A percentile compares a stretch with the other conserved stretches of the same genome.
These are phyloP conservation scores for Notodonta ziczac DNA, from an alignment of 2,888 invertebrate species.

Conservation along the genomic window DNA sequence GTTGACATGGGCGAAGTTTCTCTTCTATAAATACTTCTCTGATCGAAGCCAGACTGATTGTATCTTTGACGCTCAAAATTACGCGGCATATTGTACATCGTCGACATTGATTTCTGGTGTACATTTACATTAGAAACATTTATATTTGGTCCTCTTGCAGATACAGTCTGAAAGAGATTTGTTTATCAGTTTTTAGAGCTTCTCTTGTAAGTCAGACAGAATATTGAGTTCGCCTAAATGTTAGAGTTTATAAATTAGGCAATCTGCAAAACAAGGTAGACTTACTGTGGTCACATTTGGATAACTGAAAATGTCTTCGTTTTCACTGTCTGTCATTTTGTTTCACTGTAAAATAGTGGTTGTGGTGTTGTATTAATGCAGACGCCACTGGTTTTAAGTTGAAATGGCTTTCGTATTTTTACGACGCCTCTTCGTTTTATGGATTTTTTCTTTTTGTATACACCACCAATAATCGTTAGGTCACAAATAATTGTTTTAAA, in stretches of 20 bases:
- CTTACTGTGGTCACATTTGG: constrained; percentile 59
- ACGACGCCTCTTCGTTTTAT: too few relatives aligned
- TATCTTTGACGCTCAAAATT: constrained; percentile 49
- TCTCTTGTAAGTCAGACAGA: too few relatives aligned
- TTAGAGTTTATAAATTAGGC: too few relatives aligned
- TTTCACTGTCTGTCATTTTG: constrained; percentile 57
- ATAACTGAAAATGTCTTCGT: constrained; percentile 52
- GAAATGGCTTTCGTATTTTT: too few relatives aligned
- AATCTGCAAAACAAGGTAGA: constrained; percentile 11
- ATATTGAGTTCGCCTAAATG: constrained; percentile 1
- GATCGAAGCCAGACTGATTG: constrained; percentile 48
- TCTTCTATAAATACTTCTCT: constrained; percentile 54
- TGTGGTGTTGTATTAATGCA: too few relatives aligned
- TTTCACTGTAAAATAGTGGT: not conserved
- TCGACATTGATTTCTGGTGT: constrained; percentile 52
- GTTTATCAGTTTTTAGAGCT: too few relatives aligned
- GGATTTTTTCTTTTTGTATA: too few relatives aligned
- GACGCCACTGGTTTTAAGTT: too few relatives aligned
- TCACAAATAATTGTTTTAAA: too few relatives aligned
- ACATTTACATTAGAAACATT: constrained; percentile 51
- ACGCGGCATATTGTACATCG: constrained; percentile 49
- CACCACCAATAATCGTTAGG: too few relatives aligned
- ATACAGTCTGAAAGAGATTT: constrained; percentile 52
- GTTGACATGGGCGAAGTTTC: constrained; percentile 45
- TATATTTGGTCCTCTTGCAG: constrained; percentile 57